Base-by-base conservation (phyloP, 2,113 vertebrate species). In the Micronycteris hirsuta region DNA sequence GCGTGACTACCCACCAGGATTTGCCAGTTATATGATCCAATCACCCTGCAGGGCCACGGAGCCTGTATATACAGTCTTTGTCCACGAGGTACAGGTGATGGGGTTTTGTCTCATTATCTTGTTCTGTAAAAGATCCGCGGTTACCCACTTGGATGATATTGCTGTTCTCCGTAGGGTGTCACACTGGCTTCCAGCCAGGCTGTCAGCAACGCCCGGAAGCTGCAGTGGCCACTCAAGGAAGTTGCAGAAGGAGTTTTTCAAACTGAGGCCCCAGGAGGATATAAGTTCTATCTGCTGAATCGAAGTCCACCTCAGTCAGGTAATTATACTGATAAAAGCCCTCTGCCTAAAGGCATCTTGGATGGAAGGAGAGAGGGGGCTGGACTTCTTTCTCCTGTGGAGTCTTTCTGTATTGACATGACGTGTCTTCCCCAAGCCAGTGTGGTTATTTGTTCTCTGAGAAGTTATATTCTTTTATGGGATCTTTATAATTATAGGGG, bases 151-250 rank as follows among this genome's bases (percentile, higher is more conserved):
- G 86, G 14, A 26, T 81, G 82, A 45, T 86, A 3, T 26, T 84
- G 12, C 33, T 73, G 0, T 97, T 70, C 43, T 43, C 43, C 96
- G 26, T 9, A 99, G 99, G 99, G 99, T 33, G 95, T 99, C 83
- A 99, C 99, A 0, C 97, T 99, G 4, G 98, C 99, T 97, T 99
- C 99, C 3, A 99, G 98, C 97, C 98, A 99, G 97, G 99, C 99
- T 10, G 98, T 99, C 67, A 98, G 97, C 96, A 99, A 99, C 0
- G 99, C 99, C 31, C 99, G 88, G 96, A 98, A 98, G 67, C 96
- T 99, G 68, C 98, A 99, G 1, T 99, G 99, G 99, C 99, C 99
- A 8, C 98, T 99, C 28, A 98, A 47, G 11, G 98, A 99, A 98
- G 93, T 99, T 16, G 96, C 97, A 47, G 96, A 98, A 4, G 99